A percentile compares a stretch with the other conserved stretches of the same genome.
Evolutionary conservation across 1,140 invertebrate genomes (phyloP).

Genomic region (Diorhabda sublineata): DNA sequence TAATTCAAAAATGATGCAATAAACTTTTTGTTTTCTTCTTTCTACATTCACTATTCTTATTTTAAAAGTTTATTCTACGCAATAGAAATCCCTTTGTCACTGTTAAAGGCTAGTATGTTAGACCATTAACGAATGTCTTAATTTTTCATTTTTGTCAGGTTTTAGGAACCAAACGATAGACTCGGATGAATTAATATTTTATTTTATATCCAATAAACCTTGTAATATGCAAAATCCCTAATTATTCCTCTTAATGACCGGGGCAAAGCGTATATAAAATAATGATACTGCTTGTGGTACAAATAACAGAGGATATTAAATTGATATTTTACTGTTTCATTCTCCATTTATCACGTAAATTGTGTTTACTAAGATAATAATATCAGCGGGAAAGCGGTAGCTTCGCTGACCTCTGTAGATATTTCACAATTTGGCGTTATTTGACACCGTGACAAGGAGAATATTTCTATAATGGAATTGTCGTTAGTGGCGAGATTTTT

Average conservation of each 20-base stretch:
- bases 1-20: too few relatives aligned
- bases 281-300: neutral
- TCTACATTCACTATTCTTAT: too few relatives aligned
- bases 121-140: too few relatives aligned
- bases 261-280: neutral
- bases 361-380: constrained; percentile 11
- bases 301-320: constrained; percentile 6
- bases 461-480: neutral
- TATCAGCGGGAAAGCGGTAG: neutral
- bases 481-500: neutral
- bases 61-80: too few relatives aligned
- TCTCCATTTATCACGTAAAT: constrained; percentile 14
- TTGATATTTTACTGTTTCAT: constrained; percentile 14
- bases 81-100: too few relatives aligned
- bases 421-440: constrained; percentile 1
- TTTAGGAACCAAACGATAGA: too few relatives aligned
- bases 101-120: too few relatives aligned
- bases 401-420: neutral
- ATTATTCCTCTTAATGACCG: neutral
- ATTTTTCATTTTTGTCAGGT: too few relatives aligned
- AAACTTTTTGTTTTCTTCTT: too few relatives aligned
- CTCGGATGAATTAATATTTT: neutral
- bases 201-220: neutral
- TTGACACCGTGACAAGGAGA: neutral
- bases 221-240: neutral